Base-by-base conservation (phyloP, 2,888 invertebrate species). In the Hirtodrosophila alboralis region DNA sequence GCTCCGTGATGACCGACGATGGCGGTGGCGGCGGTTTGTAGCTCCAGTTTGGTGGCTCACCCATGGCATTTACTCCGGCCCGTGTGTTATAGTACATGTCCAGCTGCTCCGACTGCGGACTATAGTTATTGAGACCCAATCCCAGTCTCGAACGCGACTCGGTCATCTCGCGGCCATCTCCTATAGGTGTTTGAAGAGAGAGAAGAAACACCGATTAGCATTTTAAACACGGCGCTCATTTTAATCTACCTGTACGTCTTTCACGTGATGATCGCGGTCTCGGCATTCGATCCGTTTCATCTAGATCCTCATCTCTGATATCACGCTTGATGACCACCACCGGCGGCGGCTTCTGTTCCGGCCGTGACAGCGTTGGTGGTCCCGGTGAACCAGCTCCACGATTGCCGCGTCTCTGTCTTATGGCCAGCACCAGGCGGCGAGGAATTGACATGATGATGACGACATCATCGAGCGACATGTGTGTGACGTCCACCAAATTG, bases 361-460 rank as follows among this genome's bases (percentile, higher is more conserved):
- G 93, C 37, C 94, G 91, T 16, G 95, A 93, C 52, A 94, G 92
- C 26, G 90, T 88, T 49, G 90, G 85, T 16, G 91, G 90, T 14
- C 90, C 90, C 1, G 90, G 91, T 5, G 91, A 91, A 12, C 86
- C 87, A 21, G 87, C 87, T 63, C 92, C 91, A 44, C 91, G 90
- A 71, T 90, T 91, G 90, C 95, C 95, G 91, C 95, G 94, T 75
- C 95, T 92, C 89, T 97, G 97, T 84, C 97, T 93, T 70, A 98
- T 98, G 81, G 97, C 97, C 69, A 99, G 93, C 70, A 99, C 95
- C 88, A 99, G 92, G 80, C 99, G 94, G 88, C 98, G 93, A 4
- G 99, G 99, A 92, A 99, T 99, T 88, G 98, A 98, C 97, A 99
- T 98, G 87, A 99, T 97, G 88, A 99, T 97, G 77, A 99, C 99